Base-by-base conservation (phyloP, 2,888 invertebrate genomes). In the Euzetes globulus region DNA sequence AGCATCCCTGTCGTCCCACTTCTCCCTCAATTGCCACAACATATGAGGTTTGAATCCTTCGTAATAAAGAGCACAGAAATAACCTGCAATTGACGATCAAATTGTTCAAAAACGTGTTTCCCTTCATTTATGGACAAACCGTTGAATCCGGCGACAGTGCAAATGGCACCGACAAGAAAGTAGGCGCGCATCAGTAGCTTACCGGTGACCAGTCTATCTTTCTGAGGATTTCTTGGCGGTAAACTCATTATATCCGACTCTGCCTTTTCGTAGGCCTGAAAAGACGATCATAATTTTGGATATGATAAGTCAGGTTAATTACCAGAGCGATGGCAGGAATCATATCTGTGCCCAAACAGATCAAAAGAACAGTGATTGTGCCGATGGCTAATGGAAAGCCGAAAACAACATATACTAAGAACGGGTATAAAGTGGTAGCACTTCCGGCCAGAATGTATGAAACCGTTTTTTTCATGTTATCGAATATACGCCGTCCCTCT, bases 31-130 rank as follows among this genome's bases (percentile, higher is more conserved):
- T 78, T 85, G 85, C 85, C 85, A 86, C 63, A 85, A 81, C 72
- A 81, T 79, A 71, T 78, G 77, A 25, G 84, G 83, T 83, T 94
- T 87, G 87, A 99, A 99, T 79, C 98, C 99, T 84, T 98, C 98
- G 84, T 98, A 98, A 86, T 95, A 97, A 95, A 98, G 94, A 83
- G 99, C 98, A 80, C 99, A 96, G 85, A 98, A 97, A 87, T 99
- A 99, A 74, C 94, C 93, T 87, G 97, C 6, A 41, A 41, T 41
- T 13, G 86, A n/a, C n/a, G 82, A 86, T 86, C 9, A 6, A 22
- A 52, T 19, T 63, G 83, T n/a, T n/a, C n/a, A n/a, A n/a, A n/a
- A n/a, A n/a, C n/a, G 77, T 27, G 84, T 83, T 83, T 94, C 87
- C 87, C 99, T 99, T 79, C 98, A 98, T 84, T 98, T 98, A 84